These are phyloP conservation scores for Rhaphigaster nebulosa DNA, from an alignment of 2,888 invertebrate species.

Conservation along the genomic window DNA sequence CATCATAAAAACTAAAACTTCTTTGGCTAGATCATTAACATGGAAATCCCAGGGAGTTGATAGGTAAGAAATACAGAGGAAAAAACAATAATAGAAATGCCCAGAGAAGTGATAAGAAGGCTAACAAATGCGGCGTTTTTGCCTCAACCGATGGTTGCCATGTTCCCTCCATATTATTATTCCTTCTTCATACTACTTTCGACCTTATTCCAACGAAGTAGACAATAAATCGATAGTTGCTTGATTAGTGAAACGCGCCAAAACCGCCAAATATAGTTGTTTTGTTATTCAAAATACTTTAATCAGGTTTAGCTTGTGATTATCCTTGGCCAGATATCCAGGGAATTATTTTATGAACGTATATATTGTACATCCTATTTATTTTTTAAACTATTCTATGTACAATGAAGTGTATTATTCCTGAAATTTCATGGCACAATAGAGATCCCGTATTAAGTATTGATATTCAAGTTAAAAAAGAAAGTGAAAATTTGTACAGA, in stretches of 20 bases:
- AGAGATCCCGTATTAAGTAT: constrained; percentile 93
- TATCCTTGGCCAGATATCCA: neutral
- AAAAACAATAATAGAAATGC: no score
- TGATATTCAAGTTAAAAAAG: constrained; percentile 79
- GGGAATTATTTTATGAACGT: neutral
- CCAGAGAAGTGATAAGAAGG: no score
- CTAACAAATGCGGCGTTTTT: no score
- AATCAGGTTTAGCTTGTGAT: neutral
- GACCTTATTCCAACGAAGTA: neutral
- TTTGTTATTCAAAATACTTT: neutral
- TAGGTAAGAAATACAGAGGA: no score
- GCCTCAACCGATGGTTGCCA: no score
- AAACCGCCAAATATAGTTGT: neutral
- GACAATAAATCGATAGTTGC: neutral
- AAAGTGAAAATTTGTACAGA: constrained; percentile 76
- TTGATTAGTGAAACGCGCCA: neutral
- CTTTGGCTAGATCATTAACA: no score
- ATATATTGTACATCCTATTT: neutral
- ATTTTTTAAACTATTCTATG: neutral
- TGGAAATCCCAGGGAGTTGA: no score
- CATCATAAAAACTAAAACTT: no score
- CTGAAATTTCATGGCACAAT: constrained; percentile 98
- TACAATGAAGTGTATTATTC: constrained; percentile 92
- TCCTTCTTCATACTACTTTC: no score
- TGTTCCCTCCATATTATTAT: no score